Percentiles rank a stretch among this genome's conserved stretches.
phyloP scores from a whole-genome alignment of 2,888 invertebrate species.

The Mimumesa dahlbomi region DNA sequence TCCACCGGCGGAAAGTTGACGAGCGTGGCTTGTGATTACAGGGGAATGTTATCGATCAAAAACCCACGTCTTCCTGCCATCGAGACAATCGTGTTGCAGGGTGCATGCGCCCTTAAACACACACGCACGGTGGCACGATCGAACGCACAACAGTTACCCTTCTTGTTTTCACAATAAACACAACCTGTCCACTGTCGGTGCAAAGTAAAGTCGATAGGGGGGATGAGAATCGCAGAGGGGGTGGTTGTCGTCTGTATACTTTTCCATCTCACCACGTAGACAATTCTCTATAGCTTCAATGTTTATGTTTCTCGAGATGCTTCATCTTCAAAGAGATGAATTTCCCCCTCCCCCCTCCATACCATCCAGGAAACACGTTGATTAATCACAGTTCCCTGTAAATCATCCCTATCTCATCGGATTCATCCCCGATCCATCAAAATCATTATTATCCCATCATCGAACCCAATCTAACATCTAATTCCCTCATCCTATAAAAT shows the following conservation, averaged over 20 bases:
- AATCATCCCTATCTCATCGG: too few species aligned
- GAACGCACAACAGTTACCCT: conserved; percentile 54
- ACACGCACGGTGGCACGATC: conserved; percentile 47
- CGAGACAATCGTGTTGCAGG: conserved; percentile 48
- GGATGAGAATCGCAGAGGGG: conserved; percentile 27
- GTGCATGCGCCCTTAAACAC: conserved; percentile 61
- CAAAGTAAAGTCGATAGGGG: conserved; percentile 67
- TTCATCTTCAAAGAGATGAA: conserved; percentile 25
- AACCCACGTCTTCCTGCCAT: conserved; percentile 38
- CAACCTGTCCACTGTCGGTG: conserved; percentile 72
- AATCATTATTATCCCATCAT: too few species aligned
- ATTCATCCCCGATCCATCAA: too few species aligned
- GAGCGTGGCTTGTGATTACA: conserved; percentile 32
- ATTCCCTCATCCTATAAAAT: too few species aligned
- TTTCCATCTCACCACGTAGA: conserved; percentile 43
- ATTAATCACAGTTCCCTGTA: too few species aligned
- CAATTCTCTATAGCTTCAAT: conserved; percentile 26
- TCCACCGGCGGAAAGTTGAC: neutral
- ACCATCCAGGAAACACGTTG: too few species aligned
- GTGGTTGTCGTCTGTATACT: conserved; percentile 43
- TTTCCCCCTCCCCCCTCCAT: too few species aligned
- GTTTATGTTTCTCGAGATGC: conserved; percentile 38
- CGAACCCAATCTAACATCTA: too few species aligned
- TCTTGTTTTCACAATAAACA: conserved; percentile 77
- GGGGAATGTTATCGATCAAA: conserved; percentile 62